phyloP scores from a whole-genome alignment of 2,888 invertebrate genomes.

The Helobdella robusta region DNA sequence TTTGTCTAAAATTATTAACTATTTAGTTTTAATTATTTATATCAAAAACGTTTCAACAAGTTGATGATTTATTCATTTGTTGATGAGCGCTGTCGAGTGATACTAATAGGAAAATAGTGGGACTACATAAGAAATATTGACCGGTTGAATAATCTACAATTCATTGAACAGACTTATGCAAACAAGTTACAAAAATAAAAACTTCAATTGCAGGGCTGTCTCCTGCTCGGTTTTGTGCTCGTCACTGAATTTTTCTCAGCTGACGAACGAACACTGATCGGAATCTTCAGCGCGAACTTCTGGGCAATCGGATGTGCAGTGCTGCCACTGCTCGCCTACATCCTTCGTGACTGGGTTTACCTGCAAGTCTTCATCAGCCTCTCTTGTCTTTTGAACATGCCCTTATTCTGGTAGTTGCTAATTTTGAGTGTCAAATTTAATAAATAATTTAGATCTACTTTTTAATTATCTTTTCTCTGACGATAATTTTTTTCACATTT shows the following conservation, averaged over 20 bases:
- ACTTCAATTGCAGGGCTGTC: no score
- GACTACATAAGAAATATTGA: no score
- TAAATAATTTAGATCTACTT: not conserved
- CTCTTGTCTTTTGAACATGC: conserved; percentile 28
- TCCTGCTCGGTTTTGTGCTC: conserved; percentile 34
- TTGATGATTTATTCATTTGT: no score
- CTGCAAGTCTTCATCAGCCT: conserved; percentile 32
- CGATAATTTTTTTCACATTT: not conserved
- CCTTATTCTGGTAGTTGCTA: conserved; percentile 29
- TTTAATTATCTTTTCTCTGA: not conserved
- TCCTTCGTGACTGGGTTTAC: conserved; percentile 32
- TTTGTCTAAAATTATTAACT: no score
- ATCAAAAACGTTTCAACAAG: no score
- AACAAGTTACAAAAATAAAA: no score
- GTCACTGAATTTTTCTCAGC: conserved; percentile 35
- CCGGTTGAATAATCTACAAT: no score
- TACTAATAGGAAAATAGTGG: no score
- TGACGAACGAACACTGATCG: conserved; percentile 32
- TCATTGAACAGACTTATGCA: no score
- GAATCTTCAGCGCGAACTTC: conserved; percentile 30
- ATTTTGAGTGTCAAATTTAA: not conserved
- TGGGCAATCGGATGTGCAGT: conserved; percentile 32
- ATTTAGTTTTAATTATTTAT: no score
- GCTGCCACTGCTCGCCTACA: conserved; percentile 32
- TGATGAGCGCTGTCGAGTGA: no score